A percentile compares a stretch with the other conserved stretches of the same genome.
Evolutionary conservation across 2,797 vertebrate genomes (phyloP).

Genomic region (Mico argentatus): DNA sequence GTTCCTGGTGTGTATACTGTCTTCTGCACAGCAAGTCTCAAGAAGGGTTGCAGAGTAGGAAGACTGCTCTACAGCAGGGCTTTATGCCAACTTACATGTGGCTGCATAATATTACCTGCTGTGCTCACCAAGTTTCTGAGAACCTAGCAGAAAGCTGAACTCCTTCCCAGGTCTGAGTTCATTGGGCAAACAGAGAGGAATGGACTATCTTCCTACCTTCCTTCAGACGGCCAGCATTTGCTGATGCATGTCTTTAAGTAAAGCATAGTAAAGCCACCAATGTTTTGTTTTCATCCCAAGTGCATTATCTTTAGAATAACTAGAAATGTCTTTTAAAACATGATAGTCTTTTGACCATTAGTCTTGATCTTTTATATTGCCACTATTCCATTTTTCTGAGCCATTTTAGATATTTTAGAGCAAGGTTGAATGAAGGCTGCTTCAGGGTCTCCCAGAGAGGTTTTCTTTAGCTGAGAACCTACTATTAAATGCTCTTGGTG

Average conservation of each 20-base stretch:
- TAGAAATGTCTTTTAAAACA: neutral
- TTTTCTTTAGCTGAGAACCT: neutral
- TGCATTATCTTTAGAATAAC: neutral
- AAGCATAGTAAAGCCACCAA: neutral
- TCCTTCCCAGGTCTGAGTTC: neutral
- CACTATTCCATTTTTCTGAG: neutral
- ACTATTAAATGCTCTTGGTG: neutral
- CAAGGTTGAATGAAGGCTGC: neutral
- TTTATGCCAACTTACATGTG: neutral
- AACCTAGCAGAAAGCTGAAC: neutral
- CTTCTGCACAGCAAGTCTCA: neutral
- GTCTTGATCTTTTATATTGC: neutral
- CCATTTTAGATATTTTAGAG: neutral
- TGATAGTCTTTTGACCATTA: neutral
- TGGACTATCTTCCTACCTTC: neutral
- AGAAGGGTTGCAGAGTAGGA: rapidly evolving
- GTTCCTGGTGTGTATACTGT: rapidly evolving
- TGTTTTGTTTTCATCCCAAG: neutral
- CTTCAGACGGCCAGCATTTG: neutral
- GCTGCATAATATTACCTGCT: no score
- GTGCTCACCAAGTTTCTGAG: neutral
- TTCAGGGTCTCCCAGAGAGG: neutral
- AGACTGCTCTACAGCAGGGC: rapidly evolving
- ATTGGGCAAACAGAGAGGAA: neutral
- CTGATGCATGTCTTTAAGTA: neutral